Base-by-base conservation (phyloP, 2,797 vertebrate genomes). In the Halcyon smyrnensis region DNA sequence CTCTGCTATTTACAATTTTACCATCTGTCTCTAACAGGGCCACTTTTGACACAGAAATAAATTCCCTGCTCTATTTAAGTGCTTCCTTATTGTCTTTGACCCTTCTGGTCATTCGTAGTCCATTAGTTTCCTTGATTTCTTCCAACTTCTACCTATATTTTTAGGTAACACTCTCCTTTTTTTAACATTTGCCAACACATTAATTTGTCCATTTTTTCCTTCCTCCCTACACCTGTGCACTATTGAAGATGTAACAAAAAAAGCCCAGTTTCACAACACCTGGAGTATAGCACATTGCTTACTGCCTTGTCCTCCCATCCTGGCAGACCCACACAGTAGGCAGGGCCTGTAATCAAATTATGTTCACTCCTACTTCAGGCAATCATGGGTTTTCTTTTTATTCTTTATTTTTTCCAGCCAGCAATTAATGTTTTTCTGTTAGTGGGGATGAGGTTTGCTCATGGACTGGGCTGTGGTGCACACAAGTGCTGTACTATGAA, bases 11-110 rank as follows among this genome's bases (percentile, higher is more conserved):
- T n/a, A 70, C 71, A 53, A 19, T 89, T 91, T 87, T 8, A 7
- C 93, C 79, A 41, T 67, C 94, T 83, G 84, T 75, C 56, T 96
- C 71, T 20, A 50, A 50, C n/a, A 45, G 74, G 89, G 60, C 39
- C 36, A 3, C 59, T 94, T 67, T 51, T 87, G 71, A 83, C 82
- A 77, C 12, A n/a, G 64, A 89, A 95, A 86, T 90, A 81, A 91
- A 81, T 76, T 46, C 76, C 57, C n/a, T 13, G 11, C 85, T 81
- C 71, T 60, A 30, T 74, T 84, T 79, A 94, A 95, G 82, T 91
- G 87, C 87, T 91, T 95, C 85, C 94, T 78, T 56, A 68, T 43
- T 50, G 32, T 50, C 89, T 90, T 50, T 86, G 82, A 93, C 90
- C 93, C 76, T 71, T 57, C 87, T 81, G 93, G 69, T 57, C 91